Conservation (phyloP, 2,888 invertebrate genomes). For the Lasioglossum villosulum region DNA sequence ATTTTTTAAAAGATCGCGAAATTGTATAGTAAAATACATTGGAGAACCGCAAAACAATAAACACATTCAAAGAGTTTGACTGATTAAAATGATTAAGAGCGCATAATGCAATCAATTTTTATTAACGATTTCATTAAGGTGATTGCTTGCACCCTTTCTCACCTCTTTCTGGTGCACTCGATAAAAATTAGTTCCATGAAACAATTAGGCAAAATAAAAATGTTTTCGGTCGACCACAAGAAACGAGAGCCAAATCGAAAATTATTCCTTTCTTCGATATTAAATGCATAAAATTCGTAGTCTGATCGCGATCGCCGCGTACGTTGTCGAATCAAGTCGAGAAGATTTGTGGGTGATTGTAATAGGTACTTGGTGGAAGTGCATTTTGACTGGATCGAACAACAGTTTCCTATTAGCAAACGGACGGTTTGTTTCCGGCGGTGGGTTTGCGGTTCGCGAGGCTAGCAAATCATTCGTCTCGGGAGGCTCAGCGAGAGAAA, state of each 20-base stretch:
- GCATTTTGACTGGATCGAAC: not conserved
- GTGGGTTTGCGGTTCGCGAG: not conserved
- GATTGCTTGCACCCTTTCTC: not conserved
- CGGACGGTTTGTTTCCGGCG: not conserved
- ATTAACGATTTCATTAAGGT: not conserved
- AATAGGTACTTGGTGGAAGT: not conserved
- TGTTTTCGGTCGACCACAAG: not conserved
- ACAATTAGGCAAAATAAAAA: not conserved
- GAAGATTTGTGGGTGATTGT: not conserved
- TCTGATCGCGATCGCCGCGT: not conserved
- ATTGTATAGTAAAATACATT: too few relatives aligned
- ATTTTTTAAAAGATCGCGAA: too few relatives aligned
- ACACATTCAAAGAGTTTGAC: too few relatives aligned
- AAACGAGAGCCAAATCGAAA: too few relatives aligned
- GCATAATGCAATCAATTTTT: too few relatives aligned
- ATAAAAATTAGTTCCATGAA: too few relatives aligned
- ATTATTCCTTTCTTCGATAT: not conserved
- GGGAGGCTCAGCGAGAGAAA: not conserved
- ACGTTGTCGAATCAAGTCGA: not conserved
- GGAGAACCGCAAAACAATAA: too few relatives aligned
- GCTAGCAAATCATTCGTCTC: constrained; percentile 9
- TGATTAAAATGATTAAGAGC: too few relatives aligned
- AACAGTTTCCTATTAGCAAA: not conserved
- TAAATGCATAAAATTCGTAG: not conserved
- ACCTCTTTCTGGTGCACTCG: too few relatives aligned